Evolutionary conservation across 2,888 invertebrate genomes (phyloP).

Genomic region (Plebejus argus): DNA sequence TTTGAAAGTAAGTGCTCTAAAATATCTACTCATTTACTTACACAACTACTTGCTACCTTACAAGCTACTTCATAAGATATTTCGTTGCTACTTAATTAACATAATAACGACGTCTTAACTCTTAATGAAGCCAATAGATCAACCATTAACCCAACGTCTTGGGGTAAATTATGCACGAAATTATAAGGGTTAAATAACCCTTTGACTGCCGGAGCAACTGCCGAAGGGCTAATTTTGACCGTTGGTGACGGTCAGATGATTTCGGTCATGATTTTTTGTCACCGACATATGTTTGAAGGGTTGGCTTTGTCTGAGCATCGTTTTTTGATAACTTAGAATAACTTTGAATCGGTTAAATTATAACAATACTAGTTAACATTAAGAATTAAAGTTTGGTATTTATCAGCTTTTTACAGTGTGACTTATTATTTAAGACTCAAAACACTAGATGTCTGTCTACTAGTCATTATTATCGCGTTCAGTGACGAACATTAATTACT

Average conservation of each 20-base stretch:
- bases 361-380: neutral
- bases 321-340: neutral
- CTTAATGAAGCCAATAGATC: neutral
- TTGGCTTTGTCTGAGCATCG: conserved; percentile 34
- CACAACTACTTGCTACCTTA: neutral
- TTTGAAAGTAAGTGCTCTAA: no score
- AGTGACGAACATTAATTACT: no score
- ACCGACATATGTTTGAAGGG: conserved; percentile 41
- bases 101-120: conserved; percentile 12
- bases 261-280: conserved; percentile 45
- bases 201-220: conserved; percentile 45
- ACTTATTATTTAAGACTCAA: no score
- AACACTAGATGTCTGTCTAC: no score
- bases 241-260: conserved; percentile 65
- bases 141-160: conserved; percentile 34
- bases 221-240: conserved; percentile 56
- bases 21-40: no score
- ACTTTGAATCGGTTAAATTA: neutral
- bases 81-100: neutral
- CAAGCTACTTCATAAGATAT: neutral
- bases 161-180: conserved; percentile 50
- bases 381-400: neutral
- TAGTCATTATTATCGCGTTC: no score
- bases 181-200: conserved; percentile 56
- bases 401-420: neutral